Conservation (phyloP, 2,888 invertebrate species). For the Disparrhopalites patrizii region DNA sequence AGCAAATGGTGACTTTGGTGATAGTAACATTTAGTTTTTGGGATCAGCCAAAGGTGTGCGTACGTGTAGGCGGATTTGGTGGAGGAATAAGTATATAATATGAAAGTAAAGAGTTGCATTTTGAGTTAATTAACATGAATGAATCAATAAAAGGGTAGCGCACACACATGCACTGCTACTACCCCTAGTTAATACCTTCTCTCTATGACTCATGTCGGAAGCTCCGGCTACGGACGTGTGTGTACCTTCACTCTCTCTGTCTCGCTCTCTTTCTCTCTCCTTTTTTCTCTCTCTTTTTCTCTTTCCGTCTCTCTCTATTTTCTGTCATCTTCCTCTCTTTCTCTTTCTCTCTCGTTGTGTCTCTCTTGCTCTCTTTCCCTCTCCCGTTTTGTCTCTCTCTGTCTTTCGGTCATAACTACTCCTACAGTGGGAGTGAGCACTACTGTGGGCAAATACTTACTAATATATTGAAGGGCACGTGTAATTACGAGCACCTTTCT, state of each 20-base stretch:
- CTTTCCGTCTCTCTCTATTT: too few species aligned
- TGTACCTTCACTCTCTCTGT: neutral
- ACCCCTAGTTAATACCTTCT: neutral
- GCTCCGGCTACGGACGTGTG: neutral
- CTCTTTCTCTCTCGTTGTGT: neutral
- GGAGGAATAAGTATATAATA: too few species aligned
- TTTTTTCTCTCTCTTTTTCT: neutral
- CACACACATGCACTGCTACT: slow-evolving; percentile 18
- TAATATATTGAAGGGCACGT: slow-evolving; percentile 19
- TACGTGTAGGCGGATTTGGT: too few species aligned
- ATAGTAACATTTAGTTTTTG: too few species aligned
- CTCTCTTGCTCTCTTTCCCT: neutral
- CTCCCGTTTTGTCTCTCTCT: slow-evolving; percentile 8
- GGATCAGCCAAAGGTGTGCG: too few species aligned
- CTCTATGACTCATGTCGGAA: slow-evolving; percentile 18
- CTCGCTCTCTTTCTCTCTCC: neutral
- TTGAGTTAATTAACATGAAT: slow-evolving; percentile 31
- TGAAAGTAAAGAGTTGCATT: slow-evolving; percentile 23
- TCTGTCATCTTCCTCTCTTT: too few species aligned
- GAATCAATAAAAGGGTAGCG: slow-evolving; percentile 32
- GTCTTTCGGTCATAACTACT: too few species aligned
- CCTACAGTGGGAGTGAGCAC: neutral
- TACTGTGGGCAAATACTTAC: neutral
- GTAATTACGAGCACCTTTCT: slow-evolving; percentile 26
- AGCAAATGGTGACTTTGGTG: too few species aligned